A percentile compares a stretch with the other conserved stretches of the same genome.
Conservation (phyloP, 92 coral and sea anemone genomes). For the Siderastrea siderea region DNA sequence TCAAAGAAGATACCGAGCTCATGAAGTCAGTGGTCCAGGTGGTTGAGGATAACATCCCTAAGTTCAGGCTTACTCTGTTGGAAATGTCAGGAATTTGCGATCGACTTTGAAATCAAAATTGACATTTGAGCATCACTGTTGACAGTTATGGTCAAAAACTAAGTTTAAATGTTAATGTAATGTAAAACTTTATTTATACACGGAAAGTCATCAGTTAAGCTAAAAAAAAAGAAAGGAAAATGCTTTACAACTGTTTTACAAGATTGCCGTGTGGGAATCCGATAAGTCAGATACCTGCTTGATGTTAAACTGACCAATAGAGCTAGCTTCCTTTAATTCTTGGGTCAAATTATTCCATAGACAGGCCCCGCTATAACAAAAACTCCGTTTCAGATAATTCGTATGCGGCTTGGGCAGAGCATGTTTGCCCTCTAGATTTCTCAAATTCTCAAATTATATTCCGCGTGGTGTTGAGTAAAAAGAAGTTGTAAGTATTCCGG, state of each 20-base stretch:
- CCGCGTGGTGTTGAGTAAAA: constrained; percentile 13
- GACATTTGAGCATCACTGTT: constrained; percentile 40
- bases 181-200: no score
- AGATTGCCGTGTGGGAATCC: no score
- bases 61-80: constrained; percentile 45
- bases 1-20: constrained; percentile 52
- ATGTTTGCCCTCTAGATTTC: constrained; percentile 18
- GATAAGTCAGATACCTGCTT: no score
- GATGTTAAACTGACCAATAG: no score
- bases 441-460: constrained; percentile 31
- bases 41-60: constrained; percentile 25
- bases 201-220: no score
- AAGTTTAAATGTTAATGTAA: constrained; percentile 24
- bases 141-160: constrained; percentile 19
- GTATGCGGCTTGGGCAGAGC: constrained; percentile 49
- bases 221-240: no score
- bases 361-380: constrained; percentile 40
- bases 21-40: constrained; percentile 56
- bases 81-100: constrained; percentile 34
- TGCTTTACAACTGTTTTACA: no score
- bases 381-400: constrained; percentile 49
- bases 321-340: no score
- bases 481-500: constrained; percentile 31
- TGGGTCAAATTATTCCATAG: neutral
- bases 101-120: constrained; percentile 18